These are phyloP conservation scores for Cryptoblepharus egeriae DNA, from an alignment of 2,797 vertebrate species.

Conservation along the genomic window DNA sequence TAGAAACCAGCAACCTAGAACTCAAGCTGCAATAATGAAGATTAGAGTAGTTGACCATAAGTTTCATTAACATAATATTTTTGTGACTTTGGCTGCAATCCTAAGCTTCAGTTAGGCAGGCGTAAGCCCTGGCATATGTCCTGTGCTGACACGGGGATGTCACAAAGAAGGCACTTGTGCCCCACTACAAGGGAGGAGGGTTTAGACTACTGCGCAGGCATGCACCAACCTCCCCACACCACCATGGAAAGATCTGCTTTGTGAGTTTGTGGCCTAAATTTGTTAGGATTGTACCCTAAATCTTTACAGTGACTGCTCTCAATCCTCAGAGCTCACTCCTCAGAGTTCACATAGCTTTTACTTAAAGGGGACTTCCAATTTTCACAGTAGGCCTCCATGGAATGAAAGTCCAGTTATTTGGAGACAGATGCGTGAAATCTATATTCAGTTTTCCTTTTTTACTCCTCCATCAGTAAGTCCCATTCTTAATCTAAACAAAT, in stretches of 20 bases:
- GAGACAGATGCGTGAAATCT: conserved; percentile 13
- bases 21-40: neutral
- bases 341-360: neutral
- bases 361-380: neutral
- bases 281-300: too few species aligned
- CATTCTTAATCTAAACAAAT: conserved; percentile 6
- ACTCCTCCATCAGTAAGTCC: neutral
- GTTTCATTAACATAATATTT: too few species aligned
- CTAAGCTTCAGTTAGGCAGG: too few species aligned
- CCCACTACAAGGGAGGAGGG: too few species aligned
- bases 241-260: too few species aligned
- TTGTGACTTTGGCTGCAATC: too few species aligned
- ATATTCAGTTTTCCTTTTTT: neutral
- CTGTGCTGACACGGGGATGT: too few species aligned
- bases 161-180: too few species aligned
- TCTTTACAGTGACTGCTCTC: neutral
- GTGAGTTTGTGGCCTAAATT: too few species aligned
- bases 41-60: neutral
- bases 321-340: neutral
- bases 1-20: conserved; percentile 3
- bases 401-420: conserved; percentile 4
- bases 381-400: neutral
- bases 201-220: too few species aligned
- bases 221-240: too few species aligned
- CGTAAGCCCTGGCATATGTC: too few species aligned